Evolutionary conservation across 2,797 vertebrate species (phyloP), one percentile per base, ranked within the genome.

Genomic region (Sebastes nivosus): DNA sequence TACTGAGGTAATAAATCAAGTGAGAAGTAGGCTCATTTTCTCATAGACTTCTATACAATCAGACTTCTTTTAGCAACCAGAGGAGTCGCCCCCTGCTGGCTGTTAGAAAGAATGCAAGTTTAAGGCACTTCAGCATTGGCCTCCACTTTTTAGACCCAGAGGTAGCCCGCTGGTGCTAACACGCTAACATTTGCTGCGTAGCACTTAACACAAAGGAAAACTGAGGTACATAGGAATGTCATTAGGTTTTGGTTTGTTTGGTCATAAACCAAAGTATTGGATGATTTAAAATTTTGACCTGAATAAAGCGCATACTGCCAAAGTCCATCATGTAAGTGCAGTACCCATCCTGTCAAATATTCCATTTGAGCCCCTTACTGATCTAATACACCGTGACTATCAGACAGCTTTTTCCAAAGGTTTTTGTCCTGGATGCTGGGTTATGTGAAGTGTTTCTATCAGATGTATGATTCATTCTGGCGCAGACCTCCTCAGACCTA

Each of bases 401-500:
- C 72, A 42, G 1, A 61, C 12, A 1, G 20, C 16, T 52, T 50
- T 73, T 67, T 60, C 57, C 34, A n/a, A 78, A 78, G 38, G 20
- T 54, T 72, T 74, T 61, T n/a, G 69, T 42, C 13, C 34, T 46
- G 25, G 13, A 18, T 36, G 27, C 10, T 22, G 12, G 42, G 42
- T 77, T 42, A 30, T 5, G 36, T 74, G 76, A 65, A 67, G 32
- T 25, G 13, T 34, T 42, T 29, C 27, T 60, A n/a, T 83, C 59
- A 50, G 24, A 72, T 30, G 5, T 54, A 60, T 61, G 36, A 83
- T 70, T 78, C 74, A 80, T 70, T 75, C 77, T 70, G 65, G 71
- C 84, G 27, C 27, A 22, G 25, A 65, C 50, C 42, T 64, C 27
- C 71, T 77, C 24, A 1, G 67, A 34, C 72, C 57, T 89, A 82